Evolutionary conservation across 2,888 invertebrate species (phyloP).

Genomic region (Drosophila diplacantha): DNA sequence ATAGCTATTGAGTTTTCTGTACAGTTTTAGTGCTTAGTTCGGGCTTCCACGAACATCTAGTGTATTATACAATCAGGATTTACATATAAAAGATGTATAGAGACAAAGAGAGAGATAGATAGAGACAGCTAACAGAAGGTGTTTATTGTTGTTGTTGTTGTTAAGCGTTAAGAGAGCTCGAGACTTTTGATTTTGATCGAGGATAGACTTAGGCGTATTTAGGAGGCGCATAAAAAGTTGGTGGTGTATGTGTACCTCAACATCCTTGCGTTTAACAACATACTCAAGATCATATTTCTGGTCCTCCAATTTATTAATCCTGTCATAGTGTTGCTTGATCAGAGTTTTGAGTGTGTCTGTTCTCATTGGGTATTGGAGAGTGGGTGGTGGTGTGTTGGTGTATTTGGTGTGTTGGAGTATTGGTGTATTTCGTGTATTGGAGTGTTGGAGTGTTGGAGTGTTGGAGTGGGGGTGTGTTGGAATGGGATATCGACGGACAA

Average conservation of each 20-base stretch:
- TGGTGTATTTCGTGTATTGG: constrained; percentile 29
- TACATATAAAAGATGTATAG: constrained; percentile 11
- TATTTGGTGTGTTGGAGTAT: constrained; percentile 14
- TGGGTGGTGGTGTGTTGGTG: no score
- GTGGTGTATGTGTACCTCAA: constrained; percentile 87
- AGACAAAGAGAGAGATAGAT: constrained; percentile 39
- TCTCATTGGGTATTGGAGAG: constrained; percentile 47
- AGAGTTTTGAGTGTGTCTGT: constrained; percentile 87
- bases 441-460: constrained; percentile 18
- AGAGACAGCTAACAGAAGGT: constrained; percentile 60
- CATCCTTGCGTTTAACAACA: constrained; percentile 98
- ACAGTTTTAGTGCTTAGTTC: constrained; percentile 34
- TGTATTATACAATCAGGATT: constrained; percentile 33
- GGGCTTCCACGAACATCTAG: constrained; percentile 33
- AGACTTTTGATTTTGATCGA: constrained; percentile 57
- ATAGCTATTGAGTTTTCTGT: constrained; percentile 31
- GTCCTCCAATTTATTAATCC: constrained; percentile 93
- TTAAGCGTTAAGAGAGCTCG: constrained; percentile 47
- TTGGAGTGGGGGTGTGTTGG: constrained; percentile 26
- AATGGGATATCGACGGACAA: constrained; percentile 33
- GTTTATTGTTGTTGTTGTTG: constrained; percentile 43
- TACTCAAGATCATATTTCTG: constrained; percentile 99
- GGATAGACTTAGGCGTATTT: constrained; percentile 37
- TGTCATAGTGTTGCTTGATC: constrained; percentile 91
- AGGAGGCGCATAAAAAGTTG: constrained; percentile 44